phyloP scores from a whole-genome alignment of 92 coral and sea anemone species.

The Epizoanthus fatuus region DNA sequence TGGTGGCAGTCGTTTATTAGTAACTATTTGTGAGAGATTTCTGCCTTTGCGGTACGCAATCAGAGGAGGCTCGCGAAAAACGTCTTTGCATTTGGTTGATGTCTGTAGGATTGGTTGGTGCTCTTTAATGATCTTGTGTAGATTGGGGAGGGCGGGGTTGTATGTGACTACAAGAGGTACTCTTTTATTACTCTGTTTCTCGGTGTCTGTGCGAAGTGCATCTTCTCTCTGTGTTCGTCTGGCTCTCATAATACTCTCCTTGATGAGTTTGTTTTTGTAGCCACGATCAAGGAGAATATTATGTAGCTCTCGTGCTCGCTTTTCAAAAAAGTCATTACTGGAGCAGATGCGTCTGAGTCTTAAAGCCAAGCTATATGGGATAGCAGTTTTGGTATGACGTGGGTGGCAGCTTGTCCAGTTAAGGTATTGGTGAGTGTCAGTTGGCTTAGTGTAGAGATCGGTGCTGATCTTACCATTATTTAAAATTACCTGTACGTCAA shows the following conservation, averaged over 20 bases:
- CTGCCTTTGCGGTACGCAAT: constrained; percentile 42
- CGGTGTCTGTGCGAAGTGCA: not conserved
- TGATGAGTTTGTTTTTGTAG: not conserved
- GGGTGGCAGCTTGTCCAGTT: not conserved
- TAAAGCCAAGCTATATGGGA: constrained; percentile 15
- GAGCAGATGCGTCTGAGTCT: constrained; percentile 11
- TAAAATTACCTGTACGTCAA: constrained; percentile 8
- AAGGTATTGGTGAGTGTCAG: constrained; percentile 6
- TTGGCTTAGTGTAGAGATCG: constrained; percentile 28
- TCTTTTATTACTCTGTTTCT: not conserved
- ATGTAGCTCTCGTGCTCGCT: constrained; percentile 5
- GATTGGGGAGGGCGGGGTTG: constrained; percentile 39
- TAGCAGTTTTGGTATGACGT: not conserved
- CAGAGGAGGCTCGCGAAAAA: constrained; percentile 28
- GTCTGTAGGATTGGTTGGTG: constrained; percentile 27
- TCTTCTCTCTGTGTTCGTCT: not conserved
- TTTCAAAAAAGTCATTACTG: constrained; percentile 19
- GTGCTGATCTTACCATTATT: constrained; percentile 15
- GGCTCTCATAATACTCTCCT: constrained; percentile 16
- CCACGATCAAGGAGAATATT: constrained; percentile 20
- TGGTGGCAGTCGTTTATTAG: no score
- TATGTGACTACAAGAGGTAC: constrained; percentile 47
- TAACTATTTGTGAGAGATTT: not conserved
- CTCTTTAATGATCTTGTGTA: constrained; percentile 25
- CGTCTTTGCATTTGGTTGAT: constrained; percentile 31